A percentile compares a stretch with the other conserved stretches of the same genome.
phyloP scores from a whole-genome alignment of 2,888 invertebrate species.

The Callosobruchus maculatus region DNA sequence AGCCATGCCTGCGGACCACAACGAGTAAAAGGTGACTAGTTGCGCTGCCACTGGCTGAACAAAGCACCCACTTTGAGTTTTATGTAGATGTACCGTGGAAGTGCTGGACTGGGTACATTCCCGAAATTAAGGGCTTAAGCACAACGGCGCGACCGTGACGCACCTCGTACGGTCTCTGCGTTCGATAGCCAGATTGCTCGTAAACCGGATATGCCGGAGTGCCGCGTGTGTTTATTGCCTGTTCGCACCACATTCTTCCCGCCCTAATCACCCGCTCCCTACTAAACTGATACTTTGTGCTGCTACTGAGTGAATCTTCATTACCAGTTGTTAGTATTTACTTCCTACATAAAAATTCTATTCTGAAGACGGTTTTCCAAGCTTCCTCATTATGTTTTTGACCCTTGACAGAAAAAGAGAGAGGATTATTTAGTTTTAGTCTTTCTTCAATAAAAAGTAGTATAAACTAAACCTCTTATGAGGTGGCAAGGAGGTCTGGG shows the following conservation, averaged over 20 bases:
- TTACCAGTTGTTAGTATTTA: background rate
- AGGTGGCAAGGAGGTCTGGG: too few species aligned
- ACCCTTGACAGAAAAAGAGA: too few species aligned
- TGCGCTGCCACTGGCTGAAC: background rate
- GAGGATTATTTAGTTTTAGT: too few species aligned
- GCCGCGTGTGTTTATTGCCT: background rate
- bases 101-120: constrained; percentile 9
- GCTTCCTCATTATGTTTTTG: too few species aligned
- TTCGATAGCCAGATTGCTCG: constrained; percentile 10
- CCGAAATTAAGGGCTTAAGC: constrained; percentile 24
- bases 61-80: background rate
- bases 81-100: background rate
- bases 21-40: too few species aligned
- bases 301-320: background rate
- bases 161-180: constrained; percentile 1
- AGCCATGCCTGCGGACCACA: too few species aligned
- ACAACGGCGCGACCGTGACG: background rate
- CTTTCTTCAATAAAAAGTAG: too few species aligned
- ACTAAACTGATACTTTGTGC: background rate
- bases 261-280: background rate
- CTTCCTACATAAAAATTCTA: too few species aligned
- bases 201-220: constrained; percentile 6
- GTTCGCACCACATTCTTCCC: background rate
- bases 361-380: too few species aligned
- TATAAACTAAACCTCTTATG: too few species aligned